These are phyloP conservation scores for Lypha dubia DNA, from an alignment of 2,888 invertebrate genomes.

Conservation along the genomic window DNA sequence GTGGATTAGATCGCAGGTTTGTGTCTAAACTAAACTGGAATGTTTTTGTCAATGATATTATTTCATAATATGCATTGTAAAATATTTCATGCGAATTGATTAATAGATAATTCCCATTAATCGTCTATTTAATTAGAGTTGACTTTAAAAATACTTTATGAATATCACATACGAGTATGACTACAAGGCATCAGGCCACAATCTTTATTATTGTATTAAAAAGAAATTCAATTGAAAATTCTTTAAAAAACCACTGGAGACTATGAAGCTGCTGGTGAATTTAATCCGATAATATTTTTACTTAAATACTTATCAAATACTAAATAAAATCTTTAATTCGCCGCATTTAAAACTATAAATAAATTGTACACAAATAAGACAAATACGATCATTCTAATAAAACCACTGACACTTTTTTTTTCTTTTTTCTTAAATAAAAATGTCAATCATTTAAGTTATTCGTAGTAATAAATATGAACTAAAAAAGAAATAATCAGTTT, in stretches of 20 bases:
- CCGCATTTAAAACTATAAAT: slow-evolving; percentile 15
- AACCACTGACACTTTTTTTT: slow-evolving; percentile 44
- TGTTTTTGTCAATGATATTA: too few relatives aligned
- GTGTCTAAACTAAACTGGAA: too few relatives aligned
- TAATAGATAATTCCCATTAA: not conserved
- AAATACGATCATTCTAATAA: slow-evolving; percentile 23
- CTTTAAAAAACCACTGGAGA: not conserved
- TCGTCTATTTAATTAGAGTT: not conserved
- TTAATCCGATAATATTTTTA: not conserved
- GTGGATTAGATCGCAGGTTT: too few relatives aligned
- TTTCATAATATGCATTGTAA: not conserved
- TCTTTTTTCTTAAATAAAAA: slow-evolving; percentile 29
- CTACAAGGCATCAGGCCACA: slow-evolving; percentile 16
- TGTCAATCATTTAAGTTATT: slow-evolving; percentile 46
- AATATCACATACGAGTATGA: slow-evolving; percentile 11
- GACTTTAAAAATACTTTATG: slow-evolving; percentile 10
- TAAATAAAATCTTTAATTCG: slow-evolving; percentile 34
- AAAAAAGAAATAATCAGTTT: not conserved
- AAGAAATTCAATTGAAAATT: not conserved
- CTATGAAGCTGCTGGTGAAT: not conserved
- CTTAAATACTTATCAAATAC: slow-evolving; percentile 38
- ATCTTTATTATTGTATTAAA: not conserved
- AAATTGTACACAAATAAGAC: not conserved
- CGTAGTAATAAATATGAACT: not conserved
- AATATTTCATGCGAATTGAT: not conserved